Base-by-base conservation (phyloP, 2,797 vertebrate genomes). In the Aotus griseimembra region DNA sequence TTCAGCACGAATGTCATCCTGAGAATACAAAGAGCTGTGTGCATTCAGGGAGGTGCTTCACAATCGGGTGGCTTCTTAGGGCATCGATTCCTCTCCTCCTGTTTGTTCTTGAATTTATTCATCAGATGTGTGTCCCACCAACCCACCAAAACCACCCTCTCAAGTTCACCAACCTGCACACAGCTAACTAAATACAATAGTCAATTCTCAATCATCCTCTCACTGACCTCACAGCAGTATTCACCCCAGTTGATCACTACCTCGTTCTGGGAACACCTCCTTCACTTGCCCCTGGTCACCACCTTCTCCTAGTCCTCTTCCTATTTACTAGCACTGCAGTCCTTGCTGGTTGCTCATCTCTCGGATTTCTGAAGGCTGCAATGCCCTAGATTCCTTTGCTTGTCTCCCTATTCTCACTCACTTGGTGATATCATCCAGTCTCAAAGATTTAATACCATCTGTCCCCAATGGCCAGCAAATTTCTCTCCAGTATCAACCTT, bases 51-150 rank as follows among this genome's bases (percentile, higher is more conserved):
- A 83, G 55, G 2, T 8, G 11, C 22, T 79, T 67, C 39, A 30
- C 5, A 7, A 44, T 0, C 0, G 1, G 5, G 4, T 4, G 15
- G 26, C 76, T 79, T 52, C 61, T 22, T 4, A 1, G 28, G 22
- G 46, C 48, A 15, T 12, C 15, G 9, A 11, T 17, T 39, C 22
- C 36, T 41, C 81, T 57, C 33, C 64, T 61, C 33, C 48, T 30
- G 17, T 52, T 24, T 81, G n/a, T 24, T 55, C 61, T 36, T 84
- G 6, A n/a, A 72, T 41, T 57, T 41, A 76, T 48, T 86, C 22
- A 79, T 73, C 81, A 88, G 84, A 24, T 58, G 24, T 39, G 1
- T 20, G 28, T 7, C 7, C 24, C 67, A 41, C 20, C 46, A 70
- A 24, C 11, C 46, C 61, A 61, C 48, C 41, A 33, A 36, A 84